phyloP scores from a whole-genome alignment of 2,888 invertebrate species.

The Dolomedes plantarius region DNA sequence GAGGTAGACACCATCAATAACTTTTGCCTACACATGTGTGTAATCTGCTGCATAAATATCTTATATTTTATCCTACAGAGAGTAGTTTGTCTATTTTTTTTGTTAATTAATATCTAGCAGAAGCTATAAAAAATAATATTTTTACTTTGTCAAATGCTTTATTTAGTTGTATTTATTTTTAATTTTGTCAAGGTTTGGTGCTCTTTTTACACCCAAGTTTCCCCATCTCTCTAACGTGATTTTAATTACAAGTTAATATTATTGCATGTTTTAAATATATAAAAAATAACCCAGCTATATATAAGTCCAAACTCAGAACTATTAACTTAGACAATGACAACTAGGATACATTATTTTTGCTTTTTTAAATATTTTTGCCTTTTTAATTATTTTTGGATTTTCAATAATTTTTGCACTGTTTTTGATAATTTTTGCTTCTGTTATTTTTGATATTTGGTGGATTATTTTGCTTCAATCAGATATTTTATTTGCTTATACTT shows the following conservation, averaged over 20 bases:
- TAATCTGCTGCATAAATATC: too few species aligned
- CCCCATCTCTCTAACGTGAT: not conserved
- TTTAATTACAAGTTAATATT: not conserved
- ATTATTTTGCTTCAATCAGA: not conserved
- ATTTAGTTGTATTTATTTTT: too few species aligned
- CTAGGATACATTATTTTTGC: not conserved
- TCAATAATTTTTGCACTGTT: not conserved
- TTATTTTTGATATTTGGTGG: not conserved
- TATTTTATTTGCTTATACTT: not conserved
- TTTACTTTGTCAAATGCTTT: too few species aligned
- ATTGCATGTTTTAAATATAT: conserved; percentile 25
- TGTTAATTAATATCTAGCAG: too few species aligned
- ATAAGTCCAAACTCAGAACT: not conserved
- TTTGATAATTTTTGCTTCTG: not conserved
- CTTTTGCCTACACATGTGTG: too few species aligned
- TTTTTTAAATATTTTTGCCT: too few species aligned
- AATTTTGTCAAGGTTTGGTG: conserved; percentile 39
- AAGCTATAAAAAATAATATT: too few species aligned
- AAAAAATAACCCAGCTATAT: not conserved
- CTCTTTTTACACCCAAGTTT: conserved; percentile 8
- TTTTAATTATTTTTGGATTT: not conserved
- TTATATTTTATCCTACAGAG: too few species aligned
- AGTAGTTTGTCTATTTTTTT: too few species aligned
- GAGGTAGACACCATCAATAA: too few species aligned
- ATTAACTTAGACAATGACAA: not conserved